Evolutionary conservation across 2,113 vertebrate genomes (phyloP), one percentile per base, ranked within the genome.

Genomic region (Cyprinus carpio): DNA sequence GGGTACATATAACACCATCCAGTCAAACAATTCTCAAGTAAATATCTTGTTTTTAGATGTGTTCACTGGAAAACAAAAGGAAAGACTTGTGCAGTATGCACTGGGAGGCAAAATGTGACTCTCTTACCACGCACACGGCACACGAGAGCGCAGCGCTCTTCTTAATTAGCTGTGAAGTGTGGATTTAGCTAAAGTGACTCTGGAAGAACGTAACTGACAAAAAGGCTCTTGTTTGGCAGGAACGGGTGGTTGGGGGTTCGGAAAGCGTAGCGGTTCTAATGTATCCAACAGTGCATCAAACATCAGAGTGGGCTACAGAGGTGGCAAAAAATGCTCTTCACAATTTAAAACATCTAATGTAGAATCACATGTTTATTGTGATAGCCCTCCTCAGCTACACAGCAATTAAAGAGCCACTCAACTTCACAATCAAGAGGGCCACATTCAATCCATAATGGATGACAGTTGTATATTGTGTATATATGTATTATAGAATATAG

Each of bases 91-190:
- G 31, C 40, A 25, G 13, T 75, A 8, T 8, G 18, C 6, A 60
- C 4, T 79, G 51, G 43, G 75, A 58, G 46, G n/a, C 49, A 69
- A 85, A 72, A 43, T 76, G 65, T n/a, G 11, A 78, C 34, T 67
- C 75, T 54, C 25, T 56, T 20, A 40, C 40, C 29, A 13, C n/a
- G 5, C 56, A 43, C 0, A 20, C 43, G 34, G 49, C 49, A 72
- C 82, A 76, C 34, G 72, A 86, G 76, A 84, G 82, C 6, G 40
- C 67, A 43, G 40, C 13, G 56, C 76, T 49, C 49, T 54, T 58
- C 81, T 77, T 86, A 88, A 87, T 84, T 80, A 86, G 54, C 81
- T 84, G 76, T 86, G 77, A 86, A 88, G 85, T 87, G 87, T 85
- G 85, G 67, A 58, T 88, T 88, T 82, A 82, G 46, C 43, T 75